These are phyloP conservation scores for Listrodromus nycthemerus DNA, from an alignment of 2,888 invertebrate species.

Conservation along the genomic window DNA sequence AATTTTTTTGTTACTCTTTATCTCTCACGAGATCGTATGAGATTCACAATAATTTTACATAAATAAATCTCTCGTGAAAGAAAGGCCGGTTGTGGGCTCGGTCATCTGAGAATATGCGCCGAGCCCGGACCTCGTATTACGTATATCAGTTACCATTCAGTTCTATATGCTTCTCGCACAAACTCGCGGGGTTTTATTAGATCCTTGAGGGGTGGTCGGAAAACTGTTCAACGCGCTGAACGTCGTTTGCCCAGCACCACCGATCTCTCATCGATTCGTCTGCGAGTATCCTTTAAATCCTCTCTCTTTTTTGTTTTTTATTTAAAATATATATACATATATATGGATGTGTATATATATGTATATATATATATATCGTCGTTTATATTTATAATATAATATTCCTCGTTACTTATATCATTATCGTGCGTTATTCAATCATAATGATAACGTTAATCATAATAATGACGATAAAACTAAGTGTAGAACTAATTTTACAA, in stretches of 20 bases:
- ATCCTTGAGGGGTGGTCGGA: conserved; percentile 46
- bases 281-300: conserved; percentile 44
- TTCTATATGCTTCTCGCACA: conserved; percentile 69
- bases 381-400: conserved; percentile 75
- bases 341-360: conserved; percentile 68
- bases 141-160: conserved; percentile 79
- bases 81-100: conserved; percentile 80
- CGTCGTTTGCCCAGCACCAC: conserved; percentile 22
- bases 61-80: conserved; percentile 82
- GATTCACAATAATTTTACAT: conserved; percentile 75
- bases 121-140: conserved; percentile 81
- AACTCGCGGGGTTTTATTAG: conserved; percentile 48
- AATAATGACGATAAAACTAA: conserved; percentile 77
- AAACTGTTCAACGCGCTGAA: conserved; percentile 31
- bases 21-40: conserved; percentile 61
- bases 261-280: conserved; percentile 26
- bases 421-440: conserved; percentile 75
- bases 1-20: conserved; percentile 25
- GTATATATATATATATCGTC: conserved; percentile 67
- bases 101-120: conserved; percentile 69
- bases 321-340: conserved; percentile 43
- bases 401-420: conserved; percentile 82
- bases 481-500: conserved; percentile 83
- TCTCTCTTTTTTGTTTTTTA: conserved; percentile 57
- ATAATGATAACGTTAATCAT: conserved; percentile 68